Evolutionary conservation across 2,113 vertebrate species (phyloP).

Genomic region (Cepphus grylle): DNA sequence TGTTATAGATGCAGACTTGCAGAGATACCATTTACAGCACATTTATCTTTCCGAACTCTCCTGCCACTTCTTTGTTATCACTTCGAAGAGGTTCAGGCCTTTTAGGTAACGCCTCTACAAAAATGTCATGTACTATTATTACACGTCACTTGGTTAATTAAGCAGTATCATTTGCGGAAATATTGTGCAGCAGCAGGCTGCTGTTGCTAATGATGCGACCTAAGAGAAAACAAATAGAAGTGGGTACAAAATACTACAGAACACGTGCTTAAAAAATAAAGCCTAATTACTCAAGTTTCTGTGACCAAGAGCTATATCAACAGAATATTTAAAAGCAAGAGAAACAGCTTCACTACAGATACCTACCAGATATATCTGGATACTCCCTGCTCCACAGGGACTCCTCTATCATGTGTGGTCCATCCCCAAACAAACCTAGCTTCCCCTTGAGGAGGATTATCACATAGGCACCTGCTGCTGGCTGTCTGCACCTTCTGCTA

Average conservation of each 20-base stretch:
- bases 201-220: background rate
- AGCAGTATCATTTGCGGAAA: background rate
- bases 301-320: background rate
- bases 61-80: background rate
- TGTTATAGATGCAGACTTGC: background rate
- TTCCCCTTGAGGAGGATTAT: background rate
- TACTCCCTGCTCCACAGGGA: background rate
- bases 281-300: background rate
- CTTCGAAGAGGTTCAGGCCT: background rate
- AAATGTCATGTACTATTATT: background rate
- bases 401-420: fast-evolving
- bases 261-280: background rate
- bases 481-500: background rate
- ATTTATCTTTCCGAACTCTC: background rate
- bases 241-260: background rate
- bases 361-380: background rate
- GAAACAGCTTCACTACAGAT: background rate
- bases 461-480: background rate
- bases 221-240: background rate
- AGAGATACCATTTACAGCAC: background rate
- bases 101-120: background rate
- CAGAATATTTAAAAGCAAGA: background rate
- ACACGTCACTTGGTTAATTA: slow-evolving; percentile 33
- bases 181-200: background rate
- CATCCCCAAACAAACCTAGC: background rate